phyloP scores from a whole-genome alignment of 2,888 invertebrate species.

The Aspidiotus destructor region DNA sequence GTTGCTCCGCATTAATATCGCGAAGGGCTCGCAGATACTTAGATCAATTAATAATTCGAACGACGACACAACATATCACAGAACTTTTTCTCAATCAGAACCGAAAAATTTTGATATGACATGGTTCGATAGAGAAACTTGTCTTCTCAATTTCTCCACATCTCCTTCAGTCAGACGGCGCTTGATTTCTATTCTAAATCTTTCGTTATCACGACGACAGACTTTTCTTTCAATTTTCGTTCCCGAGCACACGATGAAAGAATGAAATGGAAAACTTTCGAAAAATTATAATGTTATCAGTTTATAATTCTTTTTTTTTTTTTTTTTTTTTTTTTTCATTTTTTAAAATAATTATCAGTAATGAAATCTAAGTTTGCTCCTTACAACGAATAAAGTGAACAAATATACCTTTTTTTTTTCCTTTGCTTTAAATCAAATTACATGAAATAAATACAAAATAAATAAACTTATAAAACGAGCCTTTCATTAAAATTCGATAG shows the following conservation, averaged over 20 bases:
- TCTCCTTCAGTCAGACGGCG: background rate
- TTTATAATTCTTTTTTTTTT: background rate
- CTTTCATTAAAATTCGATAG: slow-evolving; percentile 6
- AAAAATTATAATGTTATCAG: background rate
- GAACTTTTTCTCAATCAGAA: too few relatives aligned
- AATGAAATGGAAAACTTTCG: slow-evolving; percentile 1
- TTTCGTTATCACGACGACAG: background rate
- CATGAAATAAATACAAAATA: background rate
- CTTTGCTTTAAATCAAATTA: background rate
- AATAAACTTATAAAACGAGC: slow-evolving; percentile 9
- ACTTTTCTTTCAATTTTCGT: background rate
- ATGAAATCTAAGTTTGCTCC: slow-evolving; percentile 6
- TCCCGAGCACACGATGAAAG: too few relatives aligned
- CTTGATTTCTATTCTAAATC: background rate
- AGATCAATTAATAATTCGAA: too few relatives aligned
- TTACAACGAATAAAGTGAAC: background rate
- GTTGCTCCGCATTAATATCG: too few relatives aligned
- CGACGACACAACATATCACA: too few relatives aligned
- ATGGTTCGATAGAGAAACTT: too few relatives aligned
- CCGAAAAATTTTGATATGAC: too few relatives aligned
- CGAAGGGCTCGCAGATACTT: too few relatives aligned
- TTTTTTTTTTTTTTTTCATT: background rate
- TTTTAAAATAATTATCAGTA: slow-evolving; percentile 5
- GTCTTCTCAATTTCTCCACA: too few relatives aligned
- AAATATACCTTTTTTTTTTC: background rate